Conservation (phyloP, 2,797 vertebrate genomes). For the Hoplostethus mediterraneus region DNA sequence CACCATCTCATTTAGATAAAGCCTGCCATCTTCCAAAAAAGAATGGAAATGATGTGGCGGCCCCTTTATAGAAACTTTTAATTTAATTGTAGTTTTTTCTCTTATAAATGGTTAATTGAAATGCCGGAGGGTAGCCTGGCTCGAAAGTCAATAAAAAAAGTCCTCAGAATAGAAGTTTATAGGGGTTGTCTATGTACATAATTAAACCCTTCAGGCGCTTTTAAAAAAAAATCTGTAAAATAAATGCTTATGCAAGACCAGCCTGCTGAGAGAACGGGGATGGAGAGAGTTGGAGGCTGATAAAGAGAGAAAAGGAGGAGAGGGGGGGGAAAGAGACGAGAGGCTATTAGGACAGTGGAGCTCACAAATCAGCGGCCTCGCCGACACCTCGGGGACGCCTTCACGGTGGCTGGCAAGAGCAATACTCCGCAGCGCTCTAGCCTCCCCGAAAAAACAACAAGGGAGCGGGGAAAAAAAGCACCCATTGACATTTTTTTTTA, state of each 20-base stretch:
- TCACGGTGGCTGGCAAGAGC: constrained; percentile 91
- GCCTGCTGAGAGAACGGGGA: constrained; percentile 91
- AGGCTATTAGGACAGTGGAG: constrained; percentile 87
- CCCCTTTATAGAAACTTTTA: constrained; percentile 91
- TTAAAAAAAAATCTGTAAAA: constrained; percentile 90
- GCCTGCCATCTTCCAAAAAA: constrained; percentile 75
- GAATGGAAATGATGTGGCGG: constrained; percentile 86
- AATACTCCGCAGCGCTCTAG: constrained; percentile 79
- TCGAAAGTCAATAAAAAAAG: constrained; percentile 98
- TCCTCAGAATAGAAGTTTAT: constrained; percentile 98
- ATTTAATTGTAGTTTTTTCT: constrained; percentile 92
- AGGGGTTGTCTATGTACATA: constrained; percentile 97
- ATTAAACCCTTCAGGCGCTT: constrained; percentile 98
- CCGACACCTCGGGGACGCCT: constrained; percentile 92
- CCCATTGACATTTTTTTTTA: constrained; percentile 45
- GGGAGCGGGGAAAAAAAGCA: constrained; percentile 56
- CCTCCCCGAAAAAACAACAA: constrained; percentile 79
- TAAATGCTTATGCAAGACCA: constrained; percentile 96
- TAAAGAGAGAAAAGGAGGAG: constrained; percentile 64
- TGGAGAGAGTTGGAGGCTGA: constrained; percentile 63
- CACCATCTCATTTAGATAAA: constrained; percentile 88
- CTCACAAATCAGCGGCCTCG: constrained; percentile 90
- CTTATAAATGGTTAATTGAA: constrained; percentile 99
- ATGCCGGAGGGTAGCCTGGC: constrained; percentile 92
- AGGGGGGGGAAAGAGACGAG: constrained; percentile 37